Percentiles rank a stretch among this genome's conserved stretches.
These are phyloP conservation scores for Amphiprion clarkii DNA, from an alignment of 2,797 vertebrate species.

Conservation along the genomic window DNA sequence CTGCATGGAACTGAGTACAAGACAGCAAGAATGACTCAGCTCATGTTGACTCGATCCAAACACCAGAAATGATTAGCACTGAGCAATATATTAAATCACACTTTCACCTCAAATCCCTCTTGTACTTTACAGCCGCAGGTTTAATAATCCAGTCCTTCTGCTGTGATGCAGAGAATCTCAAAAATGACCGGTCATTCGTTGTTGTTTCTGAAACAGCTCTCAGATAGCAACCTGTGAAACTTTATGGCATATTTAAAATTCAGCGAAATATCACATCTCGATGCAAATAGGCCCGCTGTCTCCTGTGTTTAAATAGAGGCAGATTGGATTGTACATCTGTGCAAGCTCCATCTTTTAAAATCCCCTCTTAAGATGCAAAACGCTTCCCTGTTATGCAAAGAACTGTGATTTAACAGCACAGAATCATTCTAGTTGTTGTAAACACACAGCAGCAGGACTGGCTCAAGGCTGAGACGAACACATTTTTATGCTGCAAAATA, in stretches of 20 bases:
- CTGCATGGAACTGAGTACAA: conserved; percentile 8
- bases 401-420: conserved; percentile 44
- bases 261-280: conserved; percentile 52
- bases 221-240: conserved; percentile 52
- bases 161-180: conserved; percentile 25
- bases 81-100: conserved; percentile 32
- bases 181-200: conserved; percentile 20
- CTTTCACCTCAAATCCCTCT: conserved; percentile 30
- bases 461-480: conserved; percentile 18
- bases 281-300: conserved; percentile 64
- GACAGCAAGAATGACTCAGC: conserved; percentile 3
- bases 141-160: conserved; percentile 46
- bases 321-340: conserved; percentile 70
- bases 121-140: conserved; percentile 28
- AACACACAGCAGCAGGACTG: conserved; percentile 7
- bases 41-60: conserved; percentile 29
- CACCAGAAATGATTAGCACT: conserved; percentile 36
- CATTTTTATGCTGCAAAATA: conserved; percentile 15
- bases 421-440: conserved; percentile 19
- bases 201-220: conserved; percentile 34
- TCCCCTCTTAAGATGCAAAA: conserved; percentile 60
- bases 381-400: conserved; percentile 45
- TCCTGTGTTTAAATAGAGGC: conserved; percentile 65
- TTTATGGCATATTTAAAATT: conserved; percentile 59
- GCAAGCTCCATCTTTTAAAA: conserved; percentile 51